Evolutionary conservation across 1,140 invertebrate genomes (phyloP).

Genomic region (Achatina immaculata): DNA sequence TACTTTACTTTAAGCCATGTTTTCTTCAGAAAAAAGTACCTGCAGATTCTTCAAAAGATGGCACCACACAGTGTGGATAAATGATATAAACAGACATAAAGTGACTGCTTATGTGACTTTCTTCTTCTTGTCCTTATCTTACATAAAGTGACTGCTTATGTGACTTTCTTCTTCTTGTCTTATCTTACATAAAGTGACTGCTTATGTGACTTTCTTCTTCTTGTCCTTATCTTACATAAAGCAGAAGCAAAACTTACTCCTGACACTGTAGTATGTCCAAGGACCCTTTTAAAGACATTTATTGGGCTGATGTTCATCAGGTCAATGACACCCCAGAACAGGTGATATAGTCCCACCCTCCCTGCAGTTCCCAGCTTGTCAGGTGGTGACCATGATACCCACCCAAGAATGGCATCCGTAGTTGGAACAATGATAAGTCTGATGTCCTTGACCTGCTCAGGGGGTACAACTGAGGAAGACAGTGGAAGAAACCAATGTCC

Average conservation of each 20-base stretch:
- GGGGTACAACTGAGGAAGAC: conserved; percentile 4
- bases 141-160: background rate
- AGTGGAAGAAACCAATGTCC: too few species aligned
- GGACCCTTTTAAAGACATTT: background rate
- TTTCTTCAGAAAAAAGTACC: too few species aligned
- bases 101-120: background rate
- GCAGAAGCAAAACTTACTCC: conserved; percentile 6
- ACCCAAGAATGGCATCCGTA: background rate
- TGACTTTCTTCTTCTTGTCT: background rate
- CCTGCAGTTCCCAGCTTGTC: conserved; percentile 18
- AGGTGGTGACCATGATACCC: conserved; percentile 27
- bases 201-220: background rate
- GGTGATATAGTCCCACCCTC: conserved; percentile 12
- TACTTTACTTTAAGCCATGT: too few species aligned
- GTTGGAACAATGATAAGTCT: conserved; percentile 11
- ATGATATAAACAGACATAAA: background rate
- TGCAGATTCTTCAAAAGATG: too few species aligned
- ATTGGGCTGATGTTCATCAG: background rate
- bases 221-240: background rate
- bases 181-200: background rate
- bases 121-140: background rate
- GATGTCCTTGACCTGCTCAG: conserved; percentile 23
- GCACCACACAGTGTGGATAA: background rate
- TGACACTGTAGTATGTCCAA: background rate
- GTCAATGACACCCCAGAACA: conserved; percentile 29